Conservation (phyloP, 23 tunicate genomes). For the Phallusia fumigata region DNA sequence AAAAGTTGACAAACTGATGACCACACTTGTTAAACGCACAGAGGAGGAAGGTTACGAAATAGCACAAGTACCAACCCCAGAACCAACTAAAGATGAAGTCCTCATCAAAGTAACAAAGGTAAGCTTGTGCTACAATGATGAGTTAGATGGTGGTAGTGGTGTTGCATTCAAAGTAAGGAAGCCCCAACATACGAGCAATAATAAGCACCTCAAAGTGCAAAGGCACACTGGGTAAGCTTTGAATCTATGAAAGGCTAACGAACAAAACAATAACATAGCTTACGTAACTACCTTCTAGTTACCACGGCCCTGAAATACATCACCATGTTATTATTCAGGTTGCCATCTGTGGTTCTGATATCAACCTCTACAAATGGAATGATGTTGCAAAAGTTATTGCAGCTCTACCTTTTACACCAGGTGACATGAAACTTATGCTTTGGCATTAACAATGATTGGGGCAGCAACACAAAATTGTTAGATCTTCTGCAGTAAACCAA, state of each 20-base stretch:
- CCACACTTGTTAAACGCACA: conserved; percentile 44
- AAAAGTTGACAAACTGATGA: conserved; percentile 36
- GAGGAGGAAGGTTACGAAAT: conserved; percentile 68
- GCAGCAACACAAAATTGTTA: too few species aligned
- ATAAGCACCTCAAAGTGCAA: too few species aligned
- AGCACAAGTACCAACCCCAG: conserved; percentile 32
- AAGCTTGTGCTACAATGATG: neutral
- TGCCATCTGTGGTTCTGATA: conserved; percentile 96
- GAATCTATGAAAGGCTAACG: too few species aligned
- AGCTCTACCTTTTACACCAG: conserved; percentile 88
- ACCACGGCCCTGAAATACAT: too few species aligned
- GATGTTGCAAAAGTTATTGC: conserved; percentile 88
- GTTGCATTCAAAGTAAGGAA: too few species aligned
- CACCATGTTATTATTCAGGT: conserved; percentile 47
- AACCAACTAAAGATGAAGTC: conserved; percentile 72
- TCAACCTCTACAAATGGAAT: conserved; percentile 92
- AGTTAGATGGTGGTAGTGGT: too few species aligned
- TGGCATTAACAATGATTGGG: too few species aligned
- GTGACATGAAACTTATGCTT: conserved; percentile 20
- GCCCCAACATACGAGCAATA: too few species aligned
- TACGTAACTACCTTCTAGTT: too few species aligned
- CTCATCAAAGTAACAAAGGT: conserved; percentile 79
- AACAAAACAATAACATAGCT: too few species aligned
- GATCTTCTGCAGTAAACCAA: too few species aligned
- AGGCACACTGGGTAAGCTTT: neutral